A percentile compares a stretch with the other conserved stretches of the same genome.
phyloP scores from a whole-genome alignment of 2,888 invertebrate species.

The Hedychridium roseum region DNA sequence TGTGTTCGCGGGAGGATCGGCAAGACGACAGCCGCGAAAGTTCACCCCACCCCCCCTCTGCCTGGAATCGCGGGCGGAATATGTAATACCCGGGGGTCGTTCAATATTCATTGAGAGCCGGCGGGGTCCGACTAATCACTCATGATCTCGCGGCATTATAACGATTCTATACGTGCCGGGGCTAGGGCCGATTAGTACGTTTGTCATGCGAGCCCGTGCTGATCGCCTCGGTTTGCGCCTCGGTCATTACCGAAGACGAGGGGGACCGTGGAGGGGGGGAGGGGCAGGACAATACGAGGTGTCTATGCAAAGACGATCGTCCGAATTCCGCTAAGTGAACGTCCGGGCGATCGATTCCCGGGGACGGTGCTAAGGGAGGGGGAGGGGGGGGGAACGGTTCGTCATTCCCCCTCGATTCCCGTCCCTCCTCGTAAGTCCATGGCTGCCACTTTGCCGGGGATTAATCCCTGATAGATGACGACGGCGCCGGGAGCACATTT shows the following conservation, averaged over 20 bases:
- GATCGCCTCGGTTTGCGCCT: slow-evolving; percentile 35
- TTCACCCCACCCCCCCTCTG: slow-evolving; percentile 13
- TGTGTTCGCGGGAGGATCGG: neutral
- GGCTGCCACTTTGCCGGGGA: slow-evolving; percentile 35
- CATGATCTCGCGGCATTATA: slow-evolving; percentile 25
- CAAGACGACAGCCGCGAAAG: neutral
- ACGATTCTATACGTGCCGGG: slow-evolving; percentile 34
- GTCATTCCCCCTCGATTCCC: slow-evolving; percentile 41
- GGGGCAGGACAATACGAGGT: slow-evolving; percentile 34
- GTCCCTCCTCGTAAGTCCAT: slow-evolving; percentile 39
- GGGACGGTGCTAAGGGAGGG: too few relatives aligned
- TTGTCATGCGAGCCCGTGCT: slow-evolving; percentile 48
- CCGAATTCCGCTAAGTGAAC: slow-evolving; percentile 37
- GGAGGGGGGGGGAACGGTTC: slow-evolving; percentile 31
- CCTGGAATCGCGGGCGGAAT: slow-evolving; percentile 24
- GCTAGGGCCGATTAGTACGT: slow-evolving; percentile 49
- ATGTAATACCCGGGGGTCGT: slow-evolving; percentile 33
- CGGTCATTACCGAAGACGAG: slow-evolving; percentile 39
- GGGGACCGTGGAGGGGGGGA: slow-evolving; percentile 2
- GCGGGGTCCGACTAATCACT: slow-evolving; percentile 38
- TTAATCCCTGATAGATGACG: slow-evolving; percentile 36
- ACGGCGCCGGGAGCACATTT: too few relatives aligned
- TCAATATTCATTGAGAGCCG: slow-evolving; percentile 36
- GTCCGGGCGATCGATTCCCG: slow-evolving; percentile 44
- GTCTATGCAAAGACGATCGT: slow-evolving; percentile 38